phyloP scores from a whole-genome alignment of 2,797 vertebrate species.

The Onychomys leucogaster region DNA sequence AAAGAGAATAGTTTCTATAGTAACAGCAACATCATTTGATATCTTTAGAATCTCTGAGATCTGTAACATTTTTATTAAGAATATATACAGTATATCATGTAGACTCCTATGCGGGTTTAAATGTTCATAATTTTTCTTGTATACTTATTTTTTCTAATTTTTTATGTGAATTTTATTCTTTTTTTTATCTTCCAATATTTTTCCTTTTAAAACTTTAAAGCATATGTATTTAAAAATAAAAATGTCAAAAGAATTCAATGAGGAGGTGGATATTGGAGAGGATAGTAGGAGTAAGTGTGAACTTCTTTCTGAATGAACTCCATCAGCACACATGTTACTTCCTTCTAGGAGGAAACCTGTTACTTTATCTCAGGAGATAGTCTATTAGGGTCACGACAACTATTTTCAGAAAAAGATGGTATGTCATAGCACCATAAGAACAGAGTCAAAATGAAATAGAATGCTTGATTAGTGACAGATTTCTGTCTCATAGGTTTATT shows the following conservation, averaged over 20 bases:
- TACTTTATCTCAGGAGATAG: constrained; percentile 66
- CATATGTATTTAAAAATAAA: constrained; percentile 79
- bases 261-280: constrained; percentile 70
- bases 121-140: constrained; percentile 76
- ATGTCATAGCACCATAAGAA: constrained; percentile 18
- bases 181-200: constrained; percentile 62
- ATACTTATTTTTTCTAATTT: constrained; percentile 63
- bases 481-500: constrained; percentile 24
- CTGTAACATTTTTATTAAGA: constrained; percentile 84
- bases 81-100: constrained; percentile 23
- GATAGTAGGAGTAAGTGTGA: constrained; percentile 71
- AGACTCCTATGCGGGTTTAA: constrained; percentile 72
- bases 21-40: constrained; percentile 85
- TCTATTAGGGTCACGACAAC: constrained; percentile 69
- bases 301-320: constrained; percentile 76
- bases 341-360: constrained; percentile 71
- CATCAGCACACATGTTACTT: constrained; percentile 68
- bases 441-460: constrained; percentile 58
- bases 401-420: constrained; percentile 55
- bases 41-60: constrained; percentile 83
- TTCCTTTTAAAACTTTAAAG: constrained; percentile 68
- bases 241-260: constrained; percentile 77
- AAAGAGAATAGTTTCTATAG: constrained; percentile 87
- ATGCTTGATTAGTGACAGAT: constrained; percentile 44
- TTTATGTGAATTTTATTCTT: constrained; percentile 61